Conservation (phyloP, 2,113 vertebrate genomes). For the Ciconia stormi region DNA sequence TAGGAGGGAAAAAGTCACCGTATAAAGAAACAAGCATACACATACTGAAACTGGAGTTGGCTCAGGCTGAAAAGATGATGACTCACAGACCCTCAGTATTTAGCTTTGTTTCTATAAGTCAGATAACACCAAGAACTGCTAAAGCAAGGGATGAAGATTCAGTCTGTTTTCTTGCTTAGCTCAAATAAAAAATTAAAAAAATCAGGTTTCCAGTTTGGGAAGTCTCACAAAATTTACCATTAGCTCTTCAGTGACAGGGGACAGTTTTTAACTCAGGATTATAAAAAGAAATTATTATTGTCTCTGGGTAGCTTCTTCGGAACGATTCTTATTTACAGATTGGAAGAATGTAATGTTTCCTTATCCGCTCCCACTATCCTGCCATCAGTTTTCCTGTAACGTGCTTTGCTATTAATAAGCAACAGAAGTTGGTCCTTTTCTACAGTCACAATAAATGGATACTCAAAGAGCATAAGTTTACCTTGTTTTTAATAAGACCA, state of each 20-base stretch:
- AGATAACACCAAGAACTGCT: constrained; percentile 26
- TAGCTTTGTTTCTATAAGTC: constrained; percentile 35
- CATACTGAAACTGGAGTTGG: constrained; percentile 2
- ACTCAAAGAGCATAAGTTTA: neutral
- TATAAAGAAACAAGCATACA: constrained; percentile 7
- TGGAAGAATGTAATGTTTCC: neutral
- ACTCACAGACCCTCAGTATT: constrained; percentile 19
- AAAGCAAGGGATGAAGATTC: neutral
- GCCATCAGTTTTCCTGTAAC: neutral
- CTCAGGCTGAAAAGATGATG: constrained; percentile 48
- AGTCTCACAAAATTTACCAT: neutral
- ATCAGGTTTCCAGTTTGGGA: neutral
- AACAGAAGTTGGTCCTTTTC: neutral
- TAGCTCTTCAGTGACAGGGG: neutral
- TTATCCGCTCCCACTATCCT: neutral
- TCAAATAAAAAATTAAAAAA: neutral
- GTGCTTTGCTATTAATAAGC: neutral
- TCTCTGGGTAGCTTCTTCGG: neutral
- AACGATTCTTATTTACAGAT: neutral
- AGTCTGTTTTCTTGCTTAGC: neutral
- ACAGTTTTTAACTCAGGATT: neutral
- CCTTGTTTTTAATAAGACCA: neutral
- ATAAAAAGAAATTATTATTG: neutral
- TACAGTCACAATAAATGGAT: neutral
- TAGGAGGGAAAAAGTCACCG: constrained; percentile 6